Evolutionary conservation across 2,797 vertebrate genomes (phyloP), one percentile per base, ranked within the genome.

Genomic region (Takifugu ocellatus): DNA sequence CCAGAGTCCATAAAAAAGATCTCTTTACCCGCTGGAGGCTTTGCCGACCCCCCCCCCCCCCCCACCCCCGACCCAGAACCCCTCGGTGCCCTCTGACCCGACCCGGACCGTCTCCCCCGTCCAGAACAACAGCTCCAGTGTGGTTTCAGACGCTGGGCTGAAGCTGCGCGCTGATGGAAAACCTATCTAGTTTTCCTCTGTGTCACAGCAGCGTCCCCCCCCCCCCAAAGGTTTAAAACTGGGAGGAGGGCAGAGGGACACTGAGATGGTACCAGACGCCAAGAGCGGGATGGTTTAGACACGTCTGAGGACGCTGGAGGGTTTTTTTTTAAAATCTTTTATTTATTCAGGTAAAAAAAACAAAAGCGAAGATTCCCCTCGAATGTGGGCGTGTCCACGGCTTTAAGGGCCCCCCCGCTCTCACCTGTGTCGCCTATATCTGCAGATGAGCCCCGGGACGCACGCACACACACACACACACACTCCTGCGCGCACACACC

Each of bases 381-480:
- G 63, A 81, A 69, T 81, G 82, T 84, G 84, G 88, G 88, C 62
- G 88, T 87, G 87, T 81, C 85, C 73, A 53, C 44, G 68, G 70
- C 68, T 79, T 72, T 81, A 83, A 85, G 75, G 67, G 71, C 59
- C 62, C 55, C 21, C 54, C 2, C 1, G 11, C 63, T 69, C 68
- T 72, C 74, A 91, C 88, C 89, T 90, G 89, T 70, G 70, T 77
- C 78, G 72, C 85, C 81, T 86, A 86, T 74, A 90, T 63, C 63
- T 65, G 67, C 72, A 77, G 65, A 72, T 70, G 74, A 79, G 55
- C 65, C 68, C 64, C 46, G 50, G 70, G 64, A 27, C 59, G 72
- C 70, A 74, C 68, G 56, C 66, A 51, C 74, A 70, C 76, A 68
- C 75, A 84, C 84, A n/a, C 44, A 0, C 44, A n/a, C 44, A 45